Base-by-base conservation (phyloP, 2,797 vertebrate genomes). In the Furcifer pardalis region DNA sequence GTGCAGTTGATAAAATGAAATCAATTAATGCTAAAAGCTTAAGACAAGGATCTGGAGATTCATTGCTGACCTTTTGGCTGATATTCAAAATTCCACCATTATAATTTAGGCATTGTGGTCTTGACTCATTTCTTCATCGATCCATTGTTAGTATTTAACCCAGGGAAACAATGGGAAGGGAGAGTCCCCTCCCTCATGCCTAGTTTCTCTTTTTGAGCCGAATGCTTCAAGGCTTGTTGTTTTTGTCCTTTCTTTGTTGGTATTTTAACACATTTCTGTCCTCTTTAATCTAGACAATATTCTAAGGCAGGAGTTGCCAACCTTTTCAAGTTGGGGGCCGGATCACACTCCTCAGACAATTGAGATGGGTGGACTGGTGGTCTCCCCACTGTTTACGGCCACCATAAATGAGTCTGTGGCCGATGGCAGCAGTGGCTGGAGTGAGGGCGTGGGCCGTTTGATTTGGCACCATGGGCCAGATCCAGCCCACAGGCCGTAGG, bases 1-100 rank as follows among this genome's bases (percentile, higher is more conserved):
- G 84, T 89, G 86, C 60, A 86, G 66, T 82, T 74, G 73, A 60
- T 88, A 72, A 93, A 90, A 87, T 86, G 62, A 82, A 91, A 81
- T 77, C 46, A 91, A 81, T 84, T 19, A 72, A 2, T 25, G 7
- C 84, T 46, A 88, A 90, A 49, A 71, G 86, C 86, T 74, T 25
- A 71, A 85, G 78, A 78, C 0, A 0, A 75, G 63, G 35, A 77
- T 88, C 77, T 87, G 87, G 87, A 89, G 79, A 89, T 86, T 89
- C 88, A 90, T 82, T 77, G 89, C 81, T 83, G 77, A 72, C 86
- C 0, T 90, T 46, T 87, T 59, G 68, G 89, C 90, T 85, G 87
- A 88, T 86, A 84, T 83, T 82, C 90, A 76, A 72, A 13, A 85
- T 71, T 87, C 79, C 85, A 82, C 88, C 15, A 83, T 15, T 73